These are phyloP conservation scores for Hippocampus kuda DNA, from an alignment of 2,797 vertebrate species.

Conservation along the genomic window DNA sequence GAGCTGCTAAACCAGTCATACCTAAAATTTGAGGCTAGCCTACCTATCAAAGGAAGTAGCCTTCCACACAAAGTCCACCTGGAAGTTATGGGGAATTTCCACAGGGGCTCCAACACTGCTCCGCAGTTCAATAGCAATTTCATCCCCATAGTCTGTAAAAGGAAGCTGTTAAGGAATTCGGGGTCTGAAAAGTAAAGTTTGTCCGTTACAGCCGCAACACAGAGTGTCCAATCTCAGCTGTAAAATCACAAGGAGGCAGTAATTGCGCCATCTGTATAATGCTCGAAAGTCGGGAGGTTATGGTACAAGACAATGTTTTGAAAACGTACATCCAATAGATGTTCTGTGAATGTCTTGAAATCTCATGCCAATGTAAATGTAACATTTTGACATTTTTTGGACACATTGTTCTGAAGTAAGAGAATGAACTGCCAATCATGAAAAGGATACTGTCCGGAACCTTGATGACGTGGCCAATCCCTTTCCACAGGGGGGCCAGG, in stretches of 20 bases:
- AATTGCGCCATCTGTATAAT: background rate
- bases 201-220: background rate
- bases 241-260: background rate
- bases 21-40: background rate
- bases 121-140: constrained; percentile 95
- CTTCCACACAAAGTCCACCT: constrained; percentile 99
- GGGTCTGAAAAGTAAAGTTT: background rate
- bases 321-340: no score
- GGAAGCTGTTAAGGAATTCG: constrained; percentile 36
- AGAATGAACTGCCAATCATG: background rate
- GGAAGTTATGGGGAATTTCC: constrained; percentile 97
- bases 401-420: background rate
- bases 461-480: constrained; percentile 97
- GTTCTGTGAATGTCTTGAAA: no score
- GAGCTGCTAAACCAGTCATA: background rate
- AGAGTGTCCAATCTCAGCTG: background rate
- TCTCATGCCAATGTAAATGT: no score
- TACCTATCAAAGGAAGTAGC: constrained; percentile 98
- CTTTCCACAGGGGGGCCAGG: constrained; percentile 90
- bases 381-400: no score
- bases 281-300: no score
- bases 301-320: no score
- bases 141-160: constrained; percentile 89
- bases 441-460: constrained; percentile 98
- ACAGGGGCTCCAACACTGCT: constrained; percentile 94